phyloP scores from a whole-genome alignment of 2,888 invertebrate species.

The Polietes domitor region DNA sequence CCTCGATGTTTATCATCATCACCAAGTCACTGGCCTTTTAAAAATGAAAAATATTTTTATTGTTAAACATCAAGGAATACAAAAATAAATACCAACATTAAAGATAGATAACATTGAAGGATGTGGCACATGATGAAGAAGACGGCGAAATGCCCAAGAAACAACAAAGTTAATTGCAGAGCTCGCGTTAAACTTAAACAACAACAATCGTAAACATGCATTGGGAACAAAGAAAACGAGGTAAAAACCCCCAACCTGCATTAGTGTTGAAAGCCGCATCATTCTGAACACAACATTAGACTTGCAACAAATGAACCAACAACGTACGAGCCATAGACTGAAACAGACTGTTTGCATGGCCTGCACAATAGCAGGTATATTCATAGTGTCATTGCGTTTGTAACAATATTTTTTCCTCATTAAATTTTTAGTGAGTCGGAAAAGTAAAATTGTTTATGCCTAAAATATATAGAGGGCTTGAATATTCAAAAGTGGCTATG shows the following conservation, averaged over 20 bases:
- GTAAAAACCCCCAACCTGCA: constrained; percentile 55
- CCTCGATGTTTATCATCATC: too few species aligned
- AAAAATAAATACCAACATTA: background rate
- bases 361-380: too few species aligned
- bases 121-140: background rate
- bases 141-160: background rate
- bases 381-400: too few species aligned
- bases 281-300: constrained; percentile 44
- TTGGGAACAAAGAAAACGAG: background rate
- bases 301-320: constrained; percentile 36
- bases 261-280: constrained; percentile 40
- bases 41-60: too few species aligned
- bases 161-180: background rate
- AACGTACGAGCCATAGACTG: background rate
- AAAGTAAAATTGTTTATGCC: too few species aligned
- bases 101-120: background rate
- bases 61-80: too few species aligned
- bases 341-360: background rate
- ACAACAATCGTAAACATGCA: background rate
- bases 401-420: too few species aligned
- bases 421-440: too few species aligned
- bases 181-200: background rate
- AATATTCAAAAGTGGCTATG: too few species aligned
- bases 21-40: too few species aligned
- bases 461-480: too few species aligned